phyloP scores from a whole-genome alignment of 2,113 vertebrate species.

The Festucalex cinctus region DNA sequence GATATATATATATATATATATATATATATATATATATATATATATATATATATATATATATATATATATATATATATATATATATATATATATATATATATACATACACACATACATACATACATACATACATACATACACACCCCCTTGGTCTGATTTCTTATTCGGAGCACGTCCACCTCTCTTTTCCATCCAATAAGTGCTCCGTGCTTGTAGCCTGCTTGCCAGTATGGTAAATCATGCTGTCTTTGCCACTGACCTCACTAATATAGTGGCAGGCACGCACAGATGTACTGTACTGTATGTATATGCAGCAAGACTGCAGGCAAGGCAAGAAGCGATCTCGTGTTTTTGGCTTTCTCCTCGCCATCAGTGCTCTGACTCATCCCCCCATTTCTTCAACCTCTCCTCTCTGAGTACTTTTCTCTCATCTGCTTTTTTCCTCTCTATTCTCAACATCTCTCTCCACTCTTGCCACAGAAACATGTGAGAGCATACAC shows the following conservation, averaged over 20 bases:
- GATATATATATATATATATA: too few species aligned
- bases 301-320: slow-evolving; percentile 24
- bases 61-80: too few species aligned
- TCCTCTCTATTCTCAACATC: slow-evolving; percentile 53
- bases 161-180: slow-evolving; percentile 68
- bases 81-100: too few species aligned
- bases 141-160: slow-evolving; percentile 57
- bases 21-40: too few species aligned
- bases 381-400: slow-evolving; percentile 63
- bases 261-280: slow-evolving; percentile 55
- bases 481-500: slow-evolving; percentile 51
- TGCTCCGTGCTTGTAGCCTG: slow-evolving; percentile 57
- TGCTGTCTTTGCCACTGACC: slow-evolving; percentile 64
- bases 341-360: slow-evolving; percentile 50
- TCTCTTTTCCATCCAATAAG: slow-evolving; percentile 65
- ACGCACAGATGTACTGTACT: slow-evolving; percentile 24
- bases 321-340: slow-evolving; percentile 52
- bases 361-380: slow-evolving; percentile 55
- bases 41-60: too few species aligned
- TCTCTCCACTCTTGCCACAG: slow-evolving; percentile 55
- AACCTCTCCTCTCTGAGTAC: slow-evolving; percentile 53
- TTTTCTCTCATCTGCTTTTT: slow-evolving; percentile 57
- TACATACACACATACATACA: too few species aligned
- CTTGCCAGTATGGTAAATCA: slow-evolving; percentile 69
- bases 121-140: too few species aligned